Conservation (phyloP, 2,888 invertebrate species). For the Tenthredo notha region DNA sequence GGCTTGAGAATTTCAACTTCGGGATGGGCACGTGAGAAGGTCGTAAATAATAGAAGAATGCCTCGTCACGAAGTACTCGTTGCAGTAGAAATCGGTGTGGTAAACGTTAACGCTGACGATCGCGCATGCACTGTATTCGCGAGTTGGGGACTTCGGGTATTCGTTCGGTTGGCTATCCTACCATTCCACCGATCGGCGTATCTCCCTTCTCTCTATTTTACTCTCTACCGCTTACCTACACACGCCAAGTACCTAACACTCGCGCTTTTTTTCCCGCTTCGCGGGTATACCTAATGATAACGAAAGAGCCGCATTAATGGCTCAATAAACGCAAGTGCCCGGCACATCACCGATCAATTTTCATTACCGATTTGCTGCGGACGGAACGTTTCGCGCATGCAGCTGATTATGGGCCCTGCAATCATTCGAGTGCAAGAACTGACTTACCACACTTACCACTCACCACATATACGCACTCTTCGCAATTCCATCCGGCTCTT, state of each 20-base stretch:
- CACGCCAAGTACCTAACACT: background rate
- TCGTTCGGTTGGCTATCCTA: background rate
- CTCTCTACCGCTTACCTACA: background rate
- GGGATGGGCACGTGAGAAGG: background rate
- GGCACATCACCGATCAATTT: background rate
- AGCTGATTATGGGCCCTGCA: background rate
- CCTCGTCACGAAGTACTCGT: background rate
- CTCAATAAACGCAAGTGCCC: background rate
- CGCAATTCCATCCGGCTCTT: background rate
- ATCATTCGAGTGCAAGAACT: background rate
- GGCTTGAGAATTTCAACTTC: background rate
- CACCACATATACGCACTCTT: too few species aligned
- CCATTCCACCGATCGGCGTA: conserved; percentile 18
- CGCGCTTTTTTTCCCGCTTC: background rate
- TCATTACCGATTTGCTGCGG: background rate
- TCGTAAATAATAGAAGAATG: background rate
- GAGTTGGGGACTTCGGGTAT: background rate
- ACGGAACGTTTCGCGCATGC: background rate
- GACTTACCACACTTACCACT: too few species aligned
- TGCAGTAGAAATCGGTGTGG: background rate
- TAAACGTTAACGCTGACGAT: conserved; percentile 29
- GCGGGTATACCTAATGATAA: background rate
- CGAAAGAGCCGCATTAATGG: background rate
- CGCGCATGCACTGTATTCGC: conserved; percentile 34
- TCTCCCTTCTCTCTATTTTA: background rate